phyloP scores from a whole-genome alignment of 2,888 invertebrate species.

The Drosophila birchii region DNA sequence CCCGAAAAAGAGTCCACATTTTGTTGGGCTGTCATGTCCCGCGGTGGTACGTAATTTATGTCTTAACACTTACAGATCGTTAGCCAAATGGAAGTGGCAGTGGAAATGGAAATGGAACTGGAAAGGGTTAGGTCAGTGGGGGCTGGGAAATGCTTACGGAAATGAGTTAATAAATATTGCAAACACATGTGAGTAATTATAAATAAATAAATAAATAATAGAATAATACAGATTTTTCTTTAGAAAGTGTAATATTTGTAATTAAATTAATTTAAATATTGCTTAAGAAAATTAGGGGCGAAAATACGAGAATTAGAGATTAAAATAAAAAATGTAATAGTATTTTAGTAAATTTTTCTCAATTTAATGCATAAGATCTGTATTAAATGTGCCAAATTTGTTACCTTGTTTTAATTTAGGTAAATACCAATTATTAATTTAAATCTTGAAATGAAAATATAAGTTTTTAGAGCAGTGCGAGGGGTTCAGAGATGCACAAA shows the following conservation, averaged over 20 bases:
- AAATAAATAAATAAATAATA: not conserved
- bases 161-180: conserved; percentile 11
- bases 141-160: not conserved
- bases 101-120: not conserved
- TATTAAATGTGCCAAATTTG: too few relatives aligned
- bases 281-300: too few relatives aligned
- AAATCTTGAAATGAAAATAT: too few relatives aligned
- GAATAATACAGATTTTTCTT: not conserved
- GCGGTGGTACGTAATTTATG: conserved; percentile 66
- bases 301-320: too few relatives aligned
- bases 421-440: too few relatives aligned
- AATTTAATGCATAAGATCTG: too few relatives aligned
- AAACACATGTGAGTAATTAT: conserved; percentile 8
- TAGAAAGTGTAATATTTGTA: not conserved
- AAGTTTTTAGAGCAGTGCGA: too few relatives aligned
- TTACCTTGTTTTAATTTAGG: too few relatives aligned
- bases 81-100: conserved; percentile 26
- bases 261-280: not conserved
- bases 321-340: too few relatives aligned
- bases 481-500: not conserved
- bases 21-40: conserved; percentile 73
- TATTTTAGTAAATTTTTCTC: too few relatives aligned
- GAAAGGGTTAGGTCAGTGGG: conserved; percentile 12
- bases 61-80: conserved; percentile 51
- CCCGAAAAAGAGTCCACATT: conserved; percentile 45